These are phyloP conservation scores for Calliopsis andreniformis DNA, from an alignment of 1,140 invertebrate species.

Conservation along the genomic window DNA sequence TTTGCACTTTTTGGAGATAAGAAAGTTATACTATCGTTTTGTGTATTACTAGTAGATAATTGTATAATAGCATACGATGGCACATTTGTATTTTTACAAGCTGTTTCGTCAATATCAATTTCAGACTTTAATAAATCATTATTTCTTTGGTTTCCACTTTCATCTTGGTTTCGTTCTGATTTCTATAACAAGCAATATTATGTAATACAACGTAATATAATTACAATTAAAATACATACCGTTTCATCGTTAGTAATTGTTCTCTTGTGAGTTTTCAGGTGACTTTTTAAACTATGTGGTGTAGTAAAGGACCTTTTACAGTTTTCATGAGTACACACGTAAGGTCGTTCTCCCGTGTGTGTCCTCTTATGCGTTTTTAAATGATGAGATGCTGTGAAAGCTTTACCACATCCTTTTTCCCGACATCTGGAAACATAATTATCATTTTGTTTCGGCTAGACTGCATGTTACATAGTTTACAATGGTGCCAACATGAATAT, in stretches of 20 bases:
- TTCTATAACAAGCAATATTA: too few relatives aligned
- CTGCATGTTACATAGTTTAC: not conserved
- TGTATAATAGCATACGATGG: conserved; percentile 71
- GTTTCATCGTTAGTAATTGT: conserved; percentile 61
- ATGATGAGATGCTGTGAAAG: conserved; percentile 96
- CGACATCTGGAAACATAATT: conserved; percentile 83
- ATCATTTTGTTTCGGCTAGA: not conserved
- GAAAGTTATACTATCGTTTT: conserved; percentile 61
- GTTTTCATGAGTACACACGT: conserved; percentile 87
- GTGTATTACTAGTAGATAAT: conserved; percentile 55
- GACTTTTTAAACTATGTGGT: conserved; percentile 90
- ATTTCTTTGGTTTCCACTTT: conserved; percentile 56
- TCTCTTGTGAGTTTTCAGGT: conserved; percentile 84
- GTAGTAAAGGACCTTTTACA: conserved; percentile 91
- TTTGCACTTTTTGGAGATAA: conserved; percentile 58
- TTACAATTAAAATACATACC: conserved; percentile 63
- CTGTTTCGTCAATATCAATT: conserved; percentile 44
- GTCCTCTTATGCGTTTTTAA: conserved; percentile 90
- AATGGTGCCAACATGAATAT: too few relatives aligned
- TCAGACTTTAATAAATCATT: conserved; percentile 45
- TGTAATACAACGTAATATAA: conserved; percentile 12
- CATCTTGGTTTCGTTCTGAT: conserved; percentile 31
- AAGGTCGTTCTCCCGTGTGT: conserved; percentile 88
- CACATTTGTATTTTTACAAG: conserved; percentile 42
- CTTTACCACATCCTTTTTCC: conserved; percentile 92